Evolutionary conservation across 2,113 vertebrate species (phyloP).

Genomic region (Saimiri boliviensis): DNA sequence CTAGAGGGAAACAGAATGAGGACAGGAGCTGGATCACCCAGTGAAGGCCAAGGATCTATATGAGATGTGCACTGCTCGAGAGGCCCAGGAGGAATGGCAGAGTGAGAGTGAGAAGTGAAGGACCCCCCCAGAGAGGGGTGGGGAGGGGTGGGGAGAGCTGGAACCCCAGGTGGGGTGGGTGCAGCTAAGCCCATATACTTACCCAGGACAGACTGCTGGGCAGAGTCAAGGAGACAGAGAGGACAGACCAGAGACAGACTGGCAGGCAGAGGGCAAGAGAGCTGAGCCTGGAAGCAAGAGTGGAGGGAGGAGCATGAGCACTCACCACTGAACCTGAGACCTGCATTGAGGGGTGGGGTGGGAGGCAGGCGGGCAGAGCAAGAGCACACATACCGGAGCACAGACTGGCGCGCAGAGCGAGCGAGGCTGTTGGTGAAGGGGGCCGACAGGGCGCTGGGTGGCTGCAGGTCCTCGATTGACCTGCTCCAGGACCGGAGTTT

Average conservation of each 20-base stretch:
- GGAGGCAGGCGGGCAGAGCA: slow-evolving; percentile 85
- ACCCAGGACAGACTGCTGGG: slow-evolving; percentile 78
- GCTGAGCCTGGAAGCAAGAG: slow-evolving; percentile 81
- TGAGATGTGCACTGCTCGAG: neutral
- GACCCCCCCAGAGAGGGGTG: neutral
- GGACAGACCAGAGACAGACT: slow-evolving; percentile 84
- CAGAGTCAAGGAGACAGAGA: slow-evolving; percentile 83
- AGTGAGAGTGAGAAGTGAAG: slow-evolving; percentile 28
- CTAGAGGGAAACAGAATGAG: neutral
- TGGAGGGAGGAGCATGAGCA: slow-evolving; percentile 66
- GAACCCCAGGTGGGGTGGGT: slow-evolving; percentile 53
- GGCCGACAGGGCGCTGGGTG: slow-evolving; percentile 86
- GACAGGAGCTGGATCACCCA: neutral
- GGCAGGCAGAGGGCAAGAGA: slow-evolving; percentile 82
- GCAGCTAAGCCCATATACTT: slow-evolving; percentile 73
- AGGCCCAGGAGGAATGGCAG: neutral
- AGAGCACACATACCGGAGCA: slow-evolving; percentile 95
- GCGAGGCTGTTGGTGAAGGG: slow-evolving; percentile 95
- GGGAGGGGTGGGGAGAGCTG: slow-evolving; percentile 20
- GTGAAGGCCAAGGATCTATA: neutral
- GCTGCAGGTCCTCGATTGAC: slow-evolving; percentile 98
- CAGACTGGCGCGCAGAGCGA: slow-evolving; percentile 95
- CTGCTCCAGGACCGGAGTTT: slow-evolving; percentile 96
- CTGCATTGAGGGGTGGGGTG: neutral
- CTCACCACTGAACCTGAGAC: slow-evolving; percentile 45